A percentile compares a stretch with the other conserved stretches of the same genome.
Evolutionary conservation across 2,113 vertebrate species (phyloP).

Genomic region (Mobula hypostoma): DNA sequence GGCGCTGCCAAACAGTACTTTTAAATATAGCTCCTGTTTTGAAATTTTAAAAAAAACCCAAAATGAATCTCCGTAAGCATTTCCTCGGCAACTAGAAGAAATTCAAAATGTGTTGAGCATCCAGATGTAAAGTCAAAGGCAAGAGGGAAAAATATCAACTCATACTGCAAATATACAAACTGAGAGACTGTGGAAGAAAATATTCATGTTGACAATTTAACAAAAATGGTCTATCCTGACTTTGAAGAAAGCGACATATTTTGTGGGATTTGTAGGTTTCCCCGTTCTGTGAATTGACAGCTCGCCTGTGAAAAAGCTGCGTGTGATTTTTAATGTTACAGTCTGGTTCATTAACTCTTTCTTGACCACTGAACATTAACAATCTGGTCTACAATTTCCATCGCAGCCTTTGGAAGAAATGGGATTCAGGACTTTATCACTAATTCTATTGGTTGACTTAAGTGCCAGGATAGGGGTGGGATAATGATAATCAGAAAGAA

Average conservation of each 20-base stretch:
- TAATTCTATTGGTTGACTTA: neutral
- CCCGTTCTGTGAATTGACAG: neutral
- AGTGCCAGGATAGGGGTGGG: neutral
- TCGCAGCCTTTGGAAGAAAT: neutral
- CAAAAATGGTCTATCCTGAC: neutral
- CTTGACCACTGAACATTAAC: too few relatives aligned
- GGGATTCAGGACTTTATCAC: neutral
- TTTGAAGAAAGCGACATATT: neutral
- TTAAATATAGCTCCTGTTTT: neutral
- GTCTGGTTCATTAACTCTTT: neutral
- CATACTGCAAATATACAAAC: neutral
- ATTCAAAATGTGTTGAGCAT: neutral
- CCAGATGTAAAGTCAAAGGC: neutral
- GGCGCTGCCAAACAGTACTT: neutral
- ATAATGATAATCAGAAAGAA: neutral
- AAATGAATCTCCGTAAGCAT: neutral
- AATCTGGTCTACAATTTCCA: neutral
- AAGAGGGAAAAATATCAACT: neutral
- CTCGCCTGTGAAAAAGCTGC: neutral
- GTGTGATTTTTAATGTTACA: neutral
- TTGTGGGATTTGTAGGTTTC: neutral
- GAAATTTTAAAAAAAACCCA: neutral
- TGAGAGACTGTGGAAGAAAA: neutral
- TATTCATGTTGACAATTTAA: neutral
- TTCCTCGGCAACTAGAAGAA: neutral